Base-by-base conservation (phyloP, 2,888 invertebrate genomes). In the Eupithecia dodoneata region DNA sequence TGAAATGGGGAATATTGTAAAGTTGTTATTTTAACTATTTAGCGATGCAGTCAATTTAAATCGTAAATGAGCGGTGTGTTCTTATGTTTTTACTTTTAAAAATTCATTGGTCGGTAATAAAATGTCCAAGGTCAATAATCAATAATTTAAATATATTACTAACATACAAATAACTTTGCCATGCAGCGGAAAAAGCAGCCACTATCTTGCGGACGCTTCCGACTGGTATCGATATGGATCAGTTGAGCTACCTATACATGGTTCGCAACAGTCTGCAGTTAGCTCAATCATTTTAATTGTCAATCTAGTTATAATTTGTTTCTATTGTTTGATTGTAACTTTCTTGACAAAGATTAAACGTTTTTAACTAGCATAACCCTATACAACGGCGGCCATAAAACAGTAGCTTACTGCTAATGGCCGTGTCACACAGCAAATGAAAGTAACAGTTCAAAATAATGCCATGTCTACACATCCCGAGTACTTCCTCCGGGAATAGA, bases 401-500 rank as follows among this genome's bases (percentile, higher is more conserved):
- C 30, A 63, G 30, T 30, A 30, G 63, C 63, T 30, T 4, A 63
- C 63, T 12, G 10, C 12, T 30, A 30, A 63, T 12, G 30, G 30
- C 12, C 63, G 4, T 63, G 18, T 63, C 63, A 63, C 63, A 63
- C 63, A 10, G 63, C 30, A 30, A 12, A 30, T 30, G 18, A 18
- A 59, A 63, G 63, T 63, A 12, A 63, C 15, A 15, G 66, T 66
- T 52, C 76, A 79, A 79, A 75, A 65, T 52, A 81, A 81, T 85
- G 88, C 80, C 89, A 75, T 83, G 81, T 93, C 93, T 93, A 88
- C 81, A 81, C 81, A 78, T 73, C 55, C 77, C 76, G 84, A 88
- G 91, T 85, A 85, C 86, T 82, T 88, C 89, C 89, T 84, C 89
- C 89, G 86, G 86, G 91, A 94, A 95, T 94, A 94, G 94, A 93